Percentiles rank a stretch among this genome's conserved stretches.
Conservation (phyloP, 1,140 invertebrate genomes). For the Belonocnema kinseyi region DNA sequence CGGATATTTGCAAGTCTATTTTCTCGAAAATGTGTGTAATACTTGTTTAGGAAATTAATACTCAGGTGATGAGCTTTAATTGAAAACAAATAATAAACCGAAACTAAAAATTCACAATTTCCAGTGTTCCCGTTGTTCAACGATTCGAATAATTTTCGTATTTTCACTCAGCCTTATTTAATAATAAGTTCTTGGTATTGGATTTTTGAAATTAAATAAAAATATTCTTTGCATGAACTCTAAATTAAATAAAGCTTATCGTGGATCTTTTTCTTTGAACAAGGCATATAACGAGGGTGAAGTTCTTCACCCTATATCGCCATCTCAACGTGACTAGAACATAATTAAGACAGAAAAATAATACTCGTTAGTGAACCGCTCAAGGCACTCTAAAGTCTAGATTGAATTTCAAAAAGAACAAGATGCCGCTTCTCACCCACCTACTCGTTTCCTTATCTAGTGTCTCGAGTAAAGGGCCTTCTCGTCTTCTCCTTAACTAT, state of each 20-base stretch:
- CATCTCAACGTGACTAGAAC: conserved; percentile 24
- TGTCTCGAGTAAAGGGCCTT: conserved; percentile 20
- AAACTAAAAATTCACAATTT: too few relatives aligned
- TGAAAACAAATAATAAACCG: too few relatives aligned
- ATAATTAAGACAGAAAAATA: conserved; percentile 27
- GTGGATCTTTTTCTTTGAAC: conserved; percentile 33
- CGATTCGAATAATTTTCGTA: too few relatives aligned
- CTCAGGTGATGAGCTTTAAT: too few relatives aligned
- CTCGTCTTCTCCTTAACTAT: neutral
- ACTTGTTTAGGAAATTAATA: too few relatives aligned
- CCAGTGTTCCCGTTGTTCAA: too few relatives aligned
- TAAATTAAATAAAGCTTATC: neutral
- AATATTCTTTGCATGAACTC: neutral
- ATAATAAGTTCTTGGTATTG: too few relatives aligned
- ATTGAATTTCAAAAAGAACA: conserved; percentile 13
- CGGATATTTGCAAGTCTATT: too few relatives aligned
- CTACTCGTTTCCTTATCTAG: conserved; percentile 4
- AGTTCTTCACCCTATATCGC: conserved; percentile 34
- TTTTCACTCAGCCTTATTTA: too few relatives aligned
- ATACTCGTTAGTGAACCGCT: conserved; percentile 25
- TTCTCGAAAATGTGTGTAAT: too few relatives aligned
- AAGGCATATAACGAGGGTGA: conserved; percentile 27
- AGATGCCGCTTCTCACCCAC: too few relatives aligned
- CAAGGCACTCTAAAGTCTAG: conserved; percentile 20
- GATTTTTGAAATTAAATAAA: too few relatives aligned